phyloP scores from a whole-genome alignment of 2,113 vertebrate species.

The Lasiurus borealis region DNA sequence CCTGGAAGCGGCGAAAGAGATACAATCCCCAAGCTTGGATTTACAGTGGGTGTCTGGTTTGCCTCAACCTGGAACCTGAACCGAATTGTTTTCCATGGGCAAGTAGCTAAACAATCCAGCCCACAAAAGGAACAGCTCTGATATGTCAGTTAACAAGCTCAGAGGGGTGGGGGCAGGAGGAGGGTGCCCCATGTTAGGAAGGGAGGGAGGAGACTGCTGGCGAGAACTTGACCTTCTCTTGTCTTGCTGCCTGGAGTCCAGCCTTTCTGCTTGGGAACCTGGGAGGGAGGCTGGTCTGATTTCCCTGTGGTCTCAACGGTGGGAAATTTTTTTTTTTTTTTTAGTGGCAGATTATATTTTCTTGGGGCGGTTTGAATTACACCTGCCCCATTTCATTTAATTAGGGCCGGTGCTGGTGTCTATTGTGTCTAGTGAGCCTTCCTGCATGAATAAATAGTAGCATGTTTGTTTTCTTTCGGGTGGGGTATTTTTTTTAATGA shows the following conservation, averaged over 20 bases:
- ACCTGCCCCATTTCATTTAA: constrained; percentile 75
- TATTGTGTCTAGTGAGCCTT: constrained; percentile 65
- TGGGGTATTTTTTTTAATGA: constrained; percentile 23
- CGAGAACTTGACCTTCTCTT: constrained; percentile 79
- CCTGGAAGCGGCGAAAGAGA: constrained; percentile 75
- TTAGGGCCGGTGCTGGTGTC: constrained; percentile 53
- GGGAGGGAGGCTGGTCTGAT: constrained; percentile 65
- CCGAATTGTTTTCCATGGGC: constrained; percentile 77
- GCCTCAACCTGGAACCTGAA: constrained; percentile 79
- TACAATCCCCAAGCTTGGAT: constrained; percentile 76
- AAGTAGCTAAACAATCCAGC: constrained; percentile 80
- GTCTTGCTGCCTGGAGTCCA: constrained; percentile 72
- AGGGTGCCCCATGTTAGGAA: background rate
- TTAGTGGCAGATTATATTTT: constrained; percentile 76
- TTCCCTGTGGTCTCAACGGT: constrained; percentile 73
- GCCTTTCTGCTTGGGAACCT: constrained; percentile 77
- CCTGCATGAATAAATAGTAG: constrained; percentile 70
- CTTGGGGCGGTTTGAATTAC: constrained; percentile 68
- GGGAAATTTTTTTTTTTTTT: constrained; percentile 69
- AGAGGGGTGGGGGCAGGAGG: constrained; percentile 22
- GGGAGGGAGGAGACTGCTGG: constrained; percentile 63
- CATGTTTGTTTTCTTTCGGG: constrained; percentile 66
- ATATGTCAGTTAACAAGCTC: constrained; percentile 70
- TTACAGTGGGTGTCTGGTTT: constrained; percentile 81
- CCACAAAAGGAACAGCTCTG: constrained; percentile 78